Base-by-base conservation (phyloP, 2,797 vertebrate genomes). In the Falco cherrug region DNA sequence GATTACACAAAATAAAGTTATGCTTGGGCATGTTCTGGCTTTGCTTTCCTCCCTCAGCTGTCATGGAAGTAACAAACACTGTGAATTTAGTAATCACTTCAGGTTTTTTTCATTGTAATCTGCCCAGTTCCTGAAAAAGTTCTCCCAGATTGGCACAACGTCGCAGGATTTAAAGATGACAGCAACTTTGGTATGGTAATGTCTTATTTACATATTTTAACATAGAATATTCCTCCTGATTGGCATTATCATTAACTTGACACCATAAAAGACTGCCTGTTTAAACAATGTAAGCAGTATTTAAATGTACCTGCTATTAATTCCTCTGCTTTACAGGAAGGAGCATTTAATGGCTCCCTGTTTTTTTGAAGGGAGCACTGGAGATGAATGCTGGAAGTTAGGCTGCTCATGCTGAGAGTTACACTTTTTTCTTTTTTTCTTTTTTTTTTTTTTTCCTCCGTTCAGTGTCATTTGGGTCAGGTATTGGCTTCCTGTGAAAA, bases 231-330 rank as follows among this genome's bases (percentile, higher is more conserved):
- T 95, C 75, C 77, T 93, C 17, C 70, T 97, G 92, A 93, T 41
- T 95, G 89, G 67, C 83, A 96, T 85, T 94, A 76, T 97, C 84
- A 96, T 98, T 98, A 96, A 75, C 21, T 29, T 94, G 85, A 84
- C 85, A 95, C 96, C 97, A 94, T 90, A 95, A 97, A 97, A 92
- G 73, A 35, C 87, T 94, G 81, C 47, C 68, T 96, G 76, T 39
- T 39, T 96, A 84, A 95, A 97, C 76, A 91, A 50, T 75, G 83
- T 47, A 95, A 95, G 57, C 78, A 92, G 17, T 76, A 84, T 85
- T 97, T 97, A 95, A 93, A 92, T 83, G 53, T 56, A 95, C 81
- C 84, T 91, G 60, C 70, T 75, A 85, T 93, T 94, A 97, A 93
- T 97, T 79, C 28, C 7, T 88, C 54, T 89, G 17, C 69, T 97